Evolutionary conservation across 2,113 vertebrate species (phyloP), one percentile per base, ranked within the genome.

Genomic region (Abramis brama): DNA sequence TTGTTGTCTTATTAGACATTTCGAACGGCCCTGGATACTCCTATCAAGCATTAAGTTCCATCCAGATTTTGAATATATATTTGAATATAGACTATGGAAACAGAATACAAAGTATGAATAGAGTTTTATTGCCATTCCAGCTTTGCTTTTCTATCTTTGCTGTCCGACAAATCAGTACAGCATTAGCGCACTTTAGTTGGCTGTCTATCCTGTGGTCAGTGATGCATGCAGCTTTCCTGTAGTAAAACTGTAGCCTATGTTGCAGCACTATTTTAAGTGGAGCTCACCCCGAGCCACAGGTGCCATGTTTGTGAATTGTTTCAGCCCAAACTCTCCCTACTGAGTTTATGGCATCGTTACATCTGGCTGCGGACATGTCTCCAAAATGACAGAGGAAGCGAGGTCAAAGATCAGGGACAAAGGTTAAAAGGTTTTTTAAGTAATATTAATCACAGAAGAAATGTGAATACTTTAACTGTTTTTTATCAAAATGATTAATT

Each of bases 281-380:
- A 83, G 79, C 27, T 77, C 68, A 62, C 45, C 71, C 47, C 12
- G 13, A 60, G 64, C 13, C 80, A 89, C 86, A 74, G 59, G 80
- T 87, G 88, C 52, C 45, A 79, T 92, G 90, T 90, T 89, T 89
- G 80, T 68, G 66, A 90, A 87, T 59, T 66, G 64, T 82, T 82
- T 85, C 60, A 62, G 74, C 25, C 15, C 79, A 13, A n/a, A 81
- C 73, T 23, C 89, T 71, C 84, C 90, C 89, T 85, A 86, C 86
- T 89, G 92, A 86, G 86, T 94, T 94, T 93, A 94, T 87, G 90
- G 77, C 88, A 57, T 73, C 73, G 45, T 82, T 81, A 68, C 76
- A 89, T 83, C 74, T 86, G 50, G 47, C 85, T 85, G 80, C 36
- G 75, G 82, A 79, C 57, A 83, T 71, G 89, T 88, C 88, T 89